Percentiles rank a stretch among this genome's conserved stretches.
Evolutionary conservation across 2,797 vertebrate species (phyloP).

Genomic region (Esox lucius): DNA sequence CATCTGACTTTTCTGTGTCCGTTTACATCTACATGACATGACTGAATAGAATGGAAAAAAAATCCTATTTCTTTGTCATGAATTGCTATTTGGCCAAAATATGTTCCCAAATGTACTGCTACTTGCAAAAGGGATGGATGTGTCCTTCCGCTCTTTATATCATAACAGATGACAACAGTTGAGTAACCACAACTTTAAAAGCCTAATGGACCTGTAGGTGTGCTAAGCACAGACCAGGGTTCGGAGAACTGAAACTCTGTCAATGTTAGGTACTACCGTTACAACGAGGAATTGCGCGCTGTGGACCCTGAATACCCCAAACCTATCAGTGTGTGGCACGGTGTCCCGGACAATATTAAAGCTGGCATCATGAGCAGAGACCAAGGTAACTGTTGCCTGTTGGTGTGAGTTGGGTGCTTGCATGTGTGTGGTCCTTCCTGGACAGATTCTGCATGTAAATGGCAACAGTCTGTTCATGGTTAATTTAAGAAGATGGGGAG

Average conservation of each 20-base stretch:
- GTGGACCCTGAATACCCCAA: conserved; percentile 88
- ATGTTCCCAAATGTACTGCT: conserved; percentile 2
- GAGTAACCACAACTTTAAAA: neutral
- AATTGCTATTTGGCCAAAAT: conserved; percentile 7
- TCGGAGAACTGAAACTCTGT: conserved; percentile 1
- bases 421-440: neutral
- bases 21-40: conserved; percentile 2
- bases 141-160: neutral
- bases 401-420: neutral
- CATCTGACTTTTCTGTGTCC: conserved; percentile 15
- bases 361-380: conserved; percentile 88
- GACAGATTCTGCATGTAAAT: no score
- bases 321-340: conserved; percentile 83
- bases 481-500: no score
- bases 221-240: neutral
- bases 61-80: neutral
- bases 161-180: neutral
- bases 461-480: no score
- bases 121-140: neutral
- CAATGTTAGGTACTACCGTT: conserved; percentile 85
- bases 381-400: conserved; percentile 73
- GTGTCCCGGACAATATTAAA: conserved; percentile 86
- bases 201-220: neutral
- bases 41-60: conserved; percentile 3
- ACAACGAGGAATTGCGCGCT: conserved; percentile 77